phyloP scores from a whole-genome alignment of 2,888 invertebrate genomes.

The Heteropelma amictum region DNA sequence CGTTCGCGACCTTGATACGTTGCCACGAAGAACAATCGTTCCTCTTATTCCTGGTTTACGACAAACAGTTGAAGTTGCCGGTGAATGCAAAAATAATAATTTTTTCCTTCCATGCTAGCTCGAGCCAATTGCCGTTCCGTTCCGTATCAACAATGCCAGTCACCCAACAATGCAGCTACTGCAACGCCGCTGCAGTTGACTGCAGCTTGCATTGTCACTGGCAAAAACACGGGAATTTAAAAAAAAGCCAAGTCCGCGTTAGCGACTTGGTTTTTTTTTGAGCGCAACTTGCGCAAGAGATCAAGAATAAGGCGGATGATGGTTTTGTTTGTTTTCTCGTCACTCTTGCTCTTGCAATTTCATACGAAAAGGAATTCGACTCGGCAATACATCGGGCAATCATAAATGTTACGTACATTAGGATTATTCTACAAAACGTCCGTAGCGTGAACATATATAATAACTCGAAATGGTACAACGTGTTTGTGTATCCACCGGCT shows the following conservation, averaged over 20 bases:
- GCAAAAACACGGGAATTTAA: slow-evolving; percentile 1
- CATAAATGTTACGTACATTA: slow-evolving; percentile 31
- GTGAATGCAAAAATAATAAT: not conserved
- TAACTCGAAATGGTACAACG: slow-evolving; percentile 60
- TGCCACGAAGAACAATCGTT: too few relatives aligned
- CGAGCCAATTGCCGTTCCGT: slow-evolving; percentile 40
- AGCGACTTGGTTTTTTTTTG: too few relatives aligned
- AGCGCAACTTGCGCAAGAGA: slow-evolving; percentile 17
- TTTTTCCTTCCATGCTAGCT: not conserved
- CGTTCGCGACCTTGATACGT: too few relatives aligned
- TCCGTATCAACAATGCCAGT: slow-evolving; percentile 47
- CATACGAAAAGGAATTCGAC: slow-evolving; percentile 44
- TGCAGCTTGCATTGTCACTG: slow-evolving; percentile 43
- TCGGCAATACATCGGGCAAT: slow-evolving; percentile 18
- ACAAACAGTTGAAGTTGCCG: too few relatives aligned
- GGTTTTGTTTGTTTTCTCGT: slow-evolving; percentile 13
- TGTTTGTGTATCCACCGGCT: slow-evolving; percentile 74
- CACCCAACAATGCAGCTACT: slow-evolving; percentile 44
- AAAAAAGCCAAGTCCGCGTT: not conserved
- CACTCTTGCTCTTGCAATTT: slow-evolving; percentile 20
- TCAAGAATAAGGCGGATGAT: slow-evolving; percentile 9
- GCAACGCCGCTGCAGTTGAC: slow-evolving; percentile 43
- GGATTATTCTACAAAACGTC: slow-evolving; percentile 68
- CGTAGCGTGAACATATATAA: slow-evolving; percentile 75
- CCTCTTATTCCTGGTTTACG: too few relatives aligned